Evolutionary conservation across 2,113 vertebrate genomes (phyloP).

Genomic region (Rhabdomys dilectus): DNA sequence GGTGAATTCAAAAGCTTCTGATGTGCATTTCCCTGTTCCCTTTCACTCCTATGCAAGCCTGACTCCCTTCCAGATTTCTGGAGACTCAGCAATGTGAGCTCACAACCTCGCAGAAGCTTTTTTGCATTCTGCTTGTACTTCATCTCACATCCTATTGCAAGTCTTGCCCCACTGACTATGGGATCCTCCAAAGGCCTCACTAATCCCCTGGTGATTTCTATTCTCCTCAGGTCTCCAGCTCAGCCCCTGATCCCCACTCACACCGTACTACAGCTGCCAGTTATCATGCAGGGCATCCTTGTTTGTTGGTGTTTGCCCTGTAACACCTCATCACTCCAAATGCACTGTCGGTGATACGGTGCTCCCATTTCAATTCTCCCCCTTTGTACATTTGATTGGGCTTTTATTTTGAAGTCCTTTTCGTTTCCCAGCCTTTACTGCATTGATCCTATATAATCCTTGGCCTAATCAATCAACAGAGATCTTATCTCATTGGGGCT

Average conservation of each 20-base stretch:
- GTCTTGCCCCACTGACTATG: background rate
- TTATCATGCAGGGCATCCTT: background rate
- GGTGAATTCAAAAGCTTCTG: background rate
- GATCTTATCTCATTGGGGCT: background rate
- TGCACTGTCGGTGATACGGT: background rate
- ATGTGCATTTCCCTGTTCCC: background rate
- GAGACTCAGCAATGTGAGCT: background rate
- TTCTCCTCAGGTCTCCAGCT: background rate
- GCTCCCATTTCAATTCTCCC: background rate
- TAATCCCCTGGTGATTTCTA: background rate
- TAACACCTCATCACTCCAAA: background rate
- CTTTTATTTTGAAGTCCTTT: background rate
- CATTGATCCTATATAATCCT: constrained; percentile 28
- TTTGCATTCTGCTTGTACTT: background rate
- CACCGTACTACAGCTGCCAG: background rate
- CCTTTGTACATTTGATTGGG: background rate
- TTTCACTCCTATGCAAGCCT: background rate
- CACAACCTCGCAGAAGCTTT: background rate
- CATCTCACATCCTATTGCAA: background rate
- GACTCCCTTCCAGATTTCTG: background rate
- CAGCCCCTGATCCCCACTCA: background rate
- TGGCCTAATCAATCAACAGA: background rate
- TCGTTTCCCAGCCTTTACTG: background rate
- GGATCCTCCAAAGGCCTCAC: background rate
- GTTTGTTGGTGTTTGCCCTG: background rate